phyloP scores from a whole-genome alignment of 2,113 vertebrate species.

The Lampris incognitus region DNA sequence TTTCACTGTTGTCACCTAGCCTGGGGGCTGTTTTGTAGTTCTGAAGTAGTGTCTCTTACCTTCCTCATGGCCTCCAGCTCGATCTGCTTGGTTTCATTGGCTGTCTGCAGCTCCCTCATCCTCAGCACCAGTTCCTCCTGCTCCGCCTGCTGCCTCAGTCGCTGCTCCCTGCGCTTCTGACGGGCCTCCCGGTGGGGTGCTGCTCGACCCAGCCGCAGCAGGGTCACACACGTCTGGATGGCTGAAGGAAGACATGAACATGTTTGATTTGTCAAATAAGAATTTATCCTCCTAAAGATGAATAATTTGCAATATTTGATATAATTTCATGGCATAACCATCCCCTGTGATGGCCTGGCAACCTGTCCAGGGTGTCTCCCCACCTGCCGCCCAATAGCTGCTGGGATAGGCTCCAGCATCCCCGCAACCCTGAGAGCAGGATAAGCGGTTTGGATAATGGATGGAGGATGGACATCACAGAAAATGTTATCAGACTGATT shows the following conservation, averaged over 20 bases:
- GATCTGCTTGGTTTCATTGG: slow-evolving; percentile 92
- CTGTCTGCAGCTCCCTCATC: slow-evolving; percentile 92
- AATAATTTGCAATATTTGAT: too few relatives aligned
- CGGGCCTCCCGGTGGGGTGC: slow-evolving; percentile 92
- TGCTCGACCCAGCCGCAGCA: slow-evolving; percentile 84
- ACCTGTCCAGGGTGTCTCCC: too few relatives aligned
- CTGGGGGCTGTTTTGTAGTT: neutral
- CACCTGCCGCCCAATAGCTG: too few relatives aligned
- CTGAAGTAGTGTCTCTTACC: slow-evolving; percentile 74
- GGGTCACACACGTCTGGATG: slow-evolving; percentile 89
- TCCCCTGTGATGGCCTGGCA: too few relatives aligned
- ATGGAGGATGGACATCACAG: too few relatives aligned
- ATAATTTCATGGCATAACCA: too few relatives aligned
- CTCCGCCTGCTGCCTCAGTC: slow-evolving; percentile 88
- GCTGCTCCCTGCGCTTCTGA: slow-evolving; percentile 86
- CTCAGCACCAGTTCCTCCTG: slow-evolving; percentile 91
- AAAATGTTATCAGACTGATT: too few relatives aligned
- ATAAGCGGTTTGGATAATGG: too few relatives aligned
- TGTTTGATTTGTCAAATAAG: too few relatives aligned
- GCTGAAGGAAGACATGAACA: slow-evolving; percentile 72
- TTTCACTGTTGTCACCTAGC: neutral
- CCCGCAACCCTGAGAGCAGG: too few relatives aligned
- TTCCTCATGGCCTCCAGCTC: slow-evolving; percentile 93
- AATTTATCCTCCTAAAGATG: too few relatives aligned
- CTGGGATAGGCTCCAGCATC: too few relatives aligned